These are phyloP conservation scores for Pteropus rufus DNA, from an alignment of 2,797 vertebrate species.

Conservation along the genomic window DNA sequence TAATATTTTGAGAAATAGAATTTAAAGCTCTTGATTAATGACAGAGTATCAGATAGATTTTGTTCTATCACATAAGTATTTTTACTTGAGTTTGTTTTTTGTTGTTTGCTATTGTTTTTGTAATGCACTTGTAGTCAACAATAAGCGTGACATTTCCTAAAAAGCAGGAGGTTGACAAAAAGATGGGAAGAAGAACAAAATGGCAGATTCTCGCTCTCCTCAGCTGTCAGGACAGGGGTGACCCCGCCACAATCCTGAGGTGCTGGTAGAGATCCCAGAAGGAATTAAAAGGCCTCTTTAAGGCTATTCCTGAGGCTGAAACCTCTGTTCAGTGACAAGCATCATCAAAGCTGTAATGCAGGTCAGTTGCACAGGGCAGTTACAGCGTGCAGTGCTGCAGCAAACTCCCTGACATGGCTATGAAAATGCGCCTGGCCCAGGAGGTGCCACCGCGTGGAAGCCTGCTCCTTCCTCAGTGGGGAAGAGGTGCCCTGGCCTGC, in stretches of 20 bases:
- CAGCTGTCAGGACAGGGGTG: not conserved
- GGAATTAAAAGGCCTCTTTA: conserved; percentile 36
- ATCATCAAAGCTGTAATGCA: not conserved
- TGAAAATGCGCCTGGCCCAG: accelerated
- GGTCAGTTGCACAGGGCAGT: not conserved
- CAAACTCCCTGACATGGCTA: not conserved
- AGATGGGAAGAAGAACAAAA: not conserved
- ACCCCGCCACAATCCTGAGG: not conserved
- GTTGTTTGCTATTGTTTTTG: not conserved
- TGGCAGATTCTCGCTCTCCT: not conserved
- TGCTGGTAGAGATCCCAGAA: not conserved
- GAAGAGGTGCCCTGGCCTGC: not conserved
- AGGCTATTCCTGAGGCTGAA: conserved; percentile 1
- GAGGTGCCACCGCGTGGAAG: not conserved
- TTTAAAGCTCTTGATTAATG: not conserved
- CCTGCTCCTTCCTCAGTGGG: not conserved
- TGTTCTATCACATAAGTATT: not conserved
- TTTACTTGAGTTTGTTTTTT: not conserved
- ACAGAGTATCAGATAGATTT: not conserved
- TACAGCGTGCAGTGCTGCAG: accelerated
- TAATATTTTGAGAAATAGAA: not conserved
- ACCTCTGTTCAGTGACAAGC: not conserved
- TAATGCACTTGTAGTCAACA: not conserved
- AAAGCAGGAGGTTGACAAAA: not conserved
- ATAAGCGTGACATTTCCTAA: not conserved